Evolutionary conservation across 2,797 vertebrate species (phyloP).

Genomic region (Poecilia wingei): DNA sequence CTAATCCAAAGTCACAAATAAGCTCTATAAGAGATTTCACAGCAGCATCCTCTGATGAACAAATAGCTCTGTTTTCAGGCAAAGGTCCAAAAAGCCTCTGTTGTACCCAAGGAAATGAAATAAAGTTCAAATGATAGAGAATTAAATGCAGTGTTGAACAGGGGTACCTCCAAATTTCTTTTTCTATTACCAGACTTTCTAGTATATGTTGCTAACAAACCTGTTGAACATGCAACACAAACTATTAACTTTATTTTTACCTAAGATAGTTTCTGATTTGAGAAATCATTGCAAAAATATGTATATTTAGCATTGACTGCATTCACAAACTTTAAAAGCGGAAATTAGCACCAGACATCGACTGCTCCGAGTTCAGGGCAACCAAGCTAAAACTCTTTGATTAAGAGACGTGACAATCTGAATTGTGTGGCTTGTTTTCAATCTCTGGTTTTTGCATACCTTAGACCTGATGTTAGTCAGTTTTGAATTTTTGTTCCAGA

Average conservation of each 20-base stretch:
- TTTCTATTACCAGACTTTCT: not conserved
- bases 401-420: not conserved
- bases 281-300: not conserved
- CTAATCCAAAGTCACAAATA: constrained; percentile 17
- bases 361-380: not conserved
- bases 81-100: constrained; percentile 6
- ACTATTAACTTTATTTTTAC: not conserved
- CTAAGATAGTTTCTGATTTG: not conserved
- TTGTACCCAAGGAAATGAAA: constrained; percentile 22
- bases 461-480: not conserved
- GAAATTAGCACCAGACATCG: not conserved
- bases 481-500: not conserved
- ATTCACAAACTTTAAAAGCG: not conserved
- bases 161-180: not conserved
- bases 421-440: not conserved
- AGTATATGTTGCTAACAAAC: not conserved
- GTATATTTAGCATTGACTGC: not conserved
- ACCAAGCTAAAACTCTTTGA: not conserved
- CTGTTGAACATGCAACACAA: not conserved
- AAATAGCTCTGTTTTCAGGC: constrained; percentile 40
- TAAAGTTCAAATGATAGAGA: constrained; percentile 21
- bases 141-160: constrained; percentile 20
- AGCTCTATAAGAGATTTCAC: constrained; percentile 24
- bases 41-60: constrained; percentile 38
- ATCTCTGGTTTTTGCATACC: not conserved